Percentiles rank a stretch among this genome's conserved stretches.
Evolutionary conservation across 2,888 invertebrate genomes (phyloP).

Genomic region (Lucinisca nassula): DNA sequence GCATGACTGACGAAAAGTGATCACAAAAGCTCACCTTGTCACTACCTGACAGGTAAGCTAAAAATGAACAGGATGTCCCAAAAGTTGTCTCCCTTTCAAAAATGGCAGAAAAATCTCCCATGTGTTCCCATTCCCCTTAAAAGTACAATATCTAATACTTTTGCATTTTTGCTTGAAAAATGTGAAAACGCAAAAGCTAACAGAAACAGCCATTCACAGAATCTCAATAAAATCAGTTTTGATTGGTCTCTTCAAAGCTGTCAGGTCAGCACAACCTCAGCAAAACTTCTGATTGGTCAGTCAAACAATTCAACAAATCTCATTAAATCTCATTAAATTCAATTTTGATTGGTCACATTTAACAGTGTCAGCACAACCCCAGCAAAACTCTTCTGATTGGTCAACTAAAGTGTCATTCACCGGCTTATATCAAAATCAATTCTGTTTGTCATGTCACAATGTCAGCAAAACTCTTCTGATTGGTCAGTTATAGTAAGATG

Average conservation of each 20-base stretch:
- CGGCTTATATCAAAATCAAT: too few species aligned
- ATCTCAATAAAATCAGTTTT: background rate
- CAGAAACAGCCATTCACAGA: background rate
- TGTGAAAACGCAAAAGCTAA: too few species aligned
- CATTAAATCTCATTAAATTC: background rate
- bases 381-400: background rate
- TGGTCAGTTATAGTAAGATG: slow-evolving; percentile 61
- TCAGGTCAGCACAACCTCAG: background rate
- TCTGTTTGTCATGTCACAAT: background rate
- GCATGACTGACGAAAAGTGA: too few species aligned
- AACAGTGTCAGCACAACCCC: background rate
- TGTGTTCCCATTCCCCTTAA: too few species aligned
- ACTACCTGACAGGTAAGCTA: too few species aligned
- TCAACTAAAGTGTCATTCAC: background rate
- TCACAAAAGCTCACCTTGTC: too few species aligned
- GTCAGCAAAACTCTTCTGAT: slow-evolving; percentile 74
- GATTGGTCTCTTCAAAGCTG: background rate
- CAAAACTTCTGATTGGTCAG: background rate
- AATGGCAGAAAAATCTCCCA: too few species aligned
- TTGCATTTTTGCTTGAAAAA: too few species aligned
- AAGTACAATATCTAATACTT: too few species aligned
- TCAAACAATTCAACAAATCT: background rate
- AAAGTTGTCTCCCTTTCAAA: too few species aligned
- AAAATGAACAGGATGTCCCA: too few species aligned
- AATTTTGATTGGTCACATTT: background rate